Percentiles rank a stretch among this genome's conserved stretches.
These are phyloP conservation scores for Pomatostomus ruficeps DNA, from an alignment of 2,113 vertebrate genomes.

Conservation along the genomic window DNA sequence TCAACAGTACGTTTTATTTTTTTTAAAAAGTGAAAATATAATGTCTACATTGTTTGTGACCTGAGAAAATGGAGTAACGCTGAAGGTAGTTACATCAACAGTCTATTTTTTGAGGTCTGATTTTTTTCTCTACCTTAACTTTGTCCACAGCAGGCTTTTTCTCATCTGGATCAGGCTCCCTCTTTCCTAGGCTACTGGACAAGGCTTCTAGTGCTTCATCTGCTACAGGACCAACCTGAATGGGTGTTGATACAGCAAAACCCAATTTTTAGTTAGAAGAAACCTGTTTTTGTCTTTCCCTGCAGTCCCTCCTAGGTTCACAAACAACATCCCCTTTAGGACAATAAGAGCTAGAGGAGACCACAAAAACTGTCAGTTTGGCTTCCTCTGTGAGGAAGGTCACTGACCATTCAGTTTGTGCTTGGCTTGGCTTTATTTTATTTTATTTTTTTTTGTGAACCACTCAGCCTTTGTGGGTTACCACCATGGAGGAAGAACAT, in stretches of 20 bases:
- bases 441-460: background rate
- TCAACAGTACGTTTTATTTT: background rate
- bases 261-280: background rate
- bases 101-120: background rate
- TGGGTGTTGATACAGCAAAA: background rate
- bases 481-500: rapidly evolving
- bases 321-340: background rate
- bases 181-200: conserved; percentile 64
- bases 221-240: background rate
- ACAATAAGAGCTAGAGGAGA: background rate
- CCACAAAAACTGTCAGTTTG: background rate
- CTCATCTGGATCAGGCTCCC: conserved; percentile 49
- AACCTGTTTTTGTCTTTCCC: background rate
- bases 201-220: conserved; percentile 67
- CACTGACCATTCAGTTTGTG: background rate
- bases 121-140: conserved; percentile 67
- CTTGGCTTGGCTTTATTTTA: background rate
- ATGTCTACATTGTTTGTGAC: background rate
- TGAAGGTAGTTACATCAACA: background rate
- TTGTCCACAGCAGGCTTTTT: conserved; percentile 65
- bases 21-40: background rate
- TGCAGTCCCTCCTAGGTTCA: background rate
- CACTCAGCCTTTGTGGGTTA: background rate
- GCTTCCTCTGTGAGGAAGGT: background rate
- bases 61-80: background rate